Percentiles rank a stretch among this genome's conserved stretches.
Evolutionary conservation across 2,797 vertebrate genomes (phyloP).

Genomic region (Peromyscus aztecus): DNA sequence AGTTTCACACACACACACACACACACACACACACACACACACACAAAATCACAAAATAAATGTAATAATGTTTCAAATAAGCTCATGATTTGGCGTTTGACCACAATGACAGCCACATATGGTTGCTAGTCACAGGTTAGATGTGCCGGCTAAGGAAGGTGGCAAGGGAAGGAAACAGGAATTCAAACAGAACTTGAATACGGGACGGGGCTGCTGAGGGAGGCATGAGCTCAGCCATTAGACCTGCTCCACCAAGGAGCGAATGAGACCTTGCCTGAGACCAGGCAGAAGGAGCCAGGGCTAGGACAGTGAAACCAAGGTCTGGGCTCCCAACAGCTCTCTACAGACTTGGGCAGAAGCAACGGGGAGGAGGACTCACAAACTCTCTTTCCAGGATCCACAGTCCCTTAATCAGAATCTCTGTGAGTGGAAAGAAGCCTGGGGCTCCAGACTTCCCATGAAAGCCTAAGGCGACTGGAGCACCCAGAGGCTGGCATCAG

Average conservation of each 20-base stretch:
- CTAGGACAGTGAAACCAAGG: not conserved
- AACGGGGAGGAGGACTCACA: constrained; percentile 10
- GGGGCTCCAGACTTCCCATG: not conserved
- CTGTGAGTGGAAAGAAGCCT: not conserved
- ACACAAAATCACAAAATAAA: not conserved
- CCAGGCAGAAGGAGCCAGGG: not conserved
- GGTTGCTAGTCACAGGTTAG: not conserved
- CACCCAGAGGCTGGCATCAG: not conserved
- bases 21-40: not conserved
- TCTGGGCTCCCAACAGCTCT: not conserved
- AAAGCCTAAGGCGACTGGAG: constrained; percentile 5
- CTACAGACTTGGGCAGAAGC: not conserved
- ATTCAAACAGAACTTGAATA: constrained; percentile 29
- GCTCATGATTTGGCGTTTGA: not conserved
- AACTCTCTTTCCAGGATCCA: not conserved
- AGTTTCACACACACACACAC: not conserved
- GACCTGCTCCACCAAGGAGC: not conserved
- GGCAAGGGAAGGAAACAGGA: not conserved
- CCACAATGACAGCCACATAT: not conserved
- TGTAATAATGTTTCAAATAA: not conserved
- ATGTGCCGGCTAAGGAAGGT: not conserved
- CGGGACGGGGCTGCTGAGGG: not conserved
- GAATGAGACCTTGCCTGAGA: not conserved
- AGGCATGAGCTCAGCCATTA: not conserved
- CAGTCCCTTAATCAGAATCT: not conserved